Base-by-base conservation (phyloP, 2,797 vertebrate species). In the Poecilia picta region DNA sequence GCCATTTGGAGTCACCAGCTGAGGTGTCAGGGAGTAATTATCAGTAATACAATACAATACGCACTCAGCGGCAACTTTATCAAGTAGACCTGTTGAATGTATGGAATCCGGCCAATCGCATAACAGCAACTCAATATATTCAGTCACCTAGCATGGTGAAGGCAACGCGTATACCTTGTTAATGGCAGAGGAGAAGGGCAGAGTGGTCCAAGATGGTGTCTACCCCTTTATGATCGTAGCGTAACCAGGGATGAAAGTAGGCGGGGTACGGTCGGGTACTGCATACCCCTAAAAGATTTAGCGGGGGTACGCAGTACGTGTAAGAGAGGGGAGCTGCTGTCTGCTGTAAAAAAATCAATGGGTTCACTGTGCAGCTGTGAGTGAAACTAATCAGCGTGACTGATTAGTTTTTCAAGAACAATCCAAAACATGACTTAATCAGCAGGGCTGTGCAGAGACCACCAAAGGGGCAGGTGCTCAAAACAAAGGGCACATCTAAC, bases 21-120 rank as follows among this genome's bases (percentile, higher is more conserved):
- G 89, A 93, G 89, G 90, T 89, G 91, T 94, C 89, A n/a, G 51
- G 59, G 73, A 84, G 78, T 90, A 89, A 91, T 94, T 92, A 94
- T 88, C 86, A 81, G 92, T 90, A 94, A 94, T 80, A 76, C 86
- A 88, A 94, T 92, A 92, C 89, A 59, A 51, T 23, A 36, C 36
- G 23, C 12, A 71, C 68, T 45, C 68, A n/a, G 28, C 0, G 5
- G 13, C 13, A 45, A 8, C 68, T 45, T 28, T n/a, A 43, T 43
- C 25, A 70, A 12, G 39, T 43, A n/a, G 39, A n/a, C 66, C 18
- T 25, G 39, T 70, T 70, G 25, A 70, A 70, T 70, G 39, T 68
- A 68, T 10, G 36, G 36, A 68, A 68, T 25, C 59, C 36, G 25
- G 20, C 36, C 36, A 71, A 46, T 45, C 43, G 46, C 13, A 28